Conservation (phyloP, 2,797 vertebrate species). For the Setipinna tenuifilis region DNA sequence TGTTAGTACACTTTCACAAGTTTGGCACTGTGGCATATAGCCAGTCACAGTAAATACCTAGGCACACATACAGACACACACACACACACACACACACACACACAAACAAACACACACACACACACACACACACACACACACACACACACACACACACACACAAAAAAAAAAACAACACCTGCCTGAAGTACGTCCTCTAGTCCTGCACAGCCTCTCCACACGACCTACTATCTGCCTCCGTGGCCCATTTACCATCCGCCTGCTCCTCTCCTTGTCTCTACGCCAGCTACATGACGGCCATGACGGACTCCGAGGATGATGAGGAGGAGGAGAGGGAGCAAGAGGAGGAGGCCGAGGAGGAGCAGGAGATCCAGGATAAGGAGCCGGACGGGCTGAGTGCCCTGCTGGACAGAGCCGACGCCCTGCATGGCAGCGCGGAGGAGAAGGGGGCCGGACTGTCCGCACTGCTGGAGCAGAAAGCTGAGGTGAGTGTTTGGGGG, state of each 20-base stretch:
- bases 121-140: too few relatives aligned
- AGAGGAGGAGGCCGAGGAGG: constrained; percentile 60
- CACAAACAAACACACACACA: too few relatives aligned
- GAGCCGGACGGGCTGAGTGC: constrained; percentile 65
- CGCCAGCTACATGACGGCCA: constrained; percentile 92
- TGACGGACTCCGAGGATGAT: constrained; percentile 82
- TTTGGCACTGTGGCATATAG: not conserved
- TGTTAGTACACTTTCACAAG: too few relatives aligned
- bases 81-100: too few relatives aligned
- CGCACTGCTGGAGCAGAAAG: constrained; percentile 78
- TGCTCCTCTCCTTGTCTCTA: constrained; percentile 11
- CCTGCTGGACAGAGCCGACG: constrained; percentile 81
- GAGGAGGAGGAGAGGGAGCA: constrained; percentile 61
- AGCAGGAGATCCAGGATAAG: constrained; percentile 64
- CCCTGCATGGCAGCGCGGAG: constrained; percentile 75
- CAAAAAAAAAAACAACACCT: not conserved
- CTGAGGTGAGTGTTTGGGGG: constrained; percentile 74
- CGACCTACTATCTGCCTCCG: not conserved
- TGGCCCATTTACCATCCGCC: not conserved
- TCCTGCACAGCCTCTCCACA: not conserved
- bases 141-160: too few relatives aligned
- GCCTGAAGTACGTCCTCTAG: not conserved
- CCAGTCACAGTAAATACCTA: not conserved
- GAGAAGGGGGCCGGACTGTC: constrained; percentile 82
- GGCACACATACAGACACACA: too few relatives aligned